phyloP scores from a whole-genome alignment of 2,888 invertebrate genomes.

The Mythimna pallens region DNA sequence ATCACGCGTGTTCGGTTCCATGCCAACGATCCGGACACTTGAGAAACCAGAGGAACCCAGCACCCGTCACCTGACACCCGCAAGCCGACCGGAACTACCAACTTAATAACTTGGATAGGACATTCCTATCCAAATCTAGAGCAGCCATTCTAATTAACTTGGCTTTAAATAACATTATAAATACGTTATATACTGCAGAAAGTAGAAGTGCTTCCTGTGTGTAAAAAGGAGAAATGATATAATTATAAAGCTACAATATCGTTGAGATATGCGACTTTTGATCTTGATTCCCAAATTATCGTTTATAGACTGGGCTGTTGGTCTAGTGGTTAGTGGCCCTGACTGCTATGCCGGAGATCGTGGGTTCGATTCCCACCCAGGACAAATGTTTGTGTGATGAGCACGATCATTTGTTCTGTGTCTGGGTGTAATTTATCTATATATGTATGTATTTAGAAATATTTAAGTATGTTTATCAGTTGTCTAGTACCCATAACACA shows the following conservation, averaged over 20 bases:
- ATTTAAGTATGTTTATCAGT: too few species aligned
- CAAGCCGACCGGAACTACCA: slow-evolving; percentile 67
- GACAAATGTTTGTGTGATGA: too few species aligned
- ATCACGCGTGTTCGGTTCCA: slow-evolving; percentile 78
- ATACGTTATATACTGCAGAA: neutral
- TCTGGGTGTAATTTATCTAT: too few species aligned
- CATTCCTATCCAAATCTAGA: slow-evolving; percentile 31
- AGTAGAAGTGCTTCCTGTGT: neutral
- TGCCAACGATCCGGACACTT: slow-evolving; percentile 74
- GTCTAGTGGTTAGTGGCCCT: too few species aligned
- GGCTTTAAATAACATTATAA: neutral
- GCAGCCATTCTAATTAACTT: slow-evolving; percentile 6
- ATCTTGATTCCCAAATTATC: neutral
- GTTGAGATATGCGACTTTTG: too few species aligned
- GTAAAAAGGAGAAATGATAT: too few species aligned
- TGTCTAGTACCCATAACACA: too few species aligned
- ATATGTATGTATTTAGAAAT: too few species aligned
- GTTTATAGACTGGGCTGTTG: too few species aligned
- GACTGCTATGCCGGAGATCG: too few species aligned
- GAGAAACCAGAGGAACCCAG: slow-evolving; percentile 75
- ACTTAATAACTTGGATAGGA: slow-evolving; percentile 26
- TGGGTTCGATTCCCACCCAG: too few species aligned
- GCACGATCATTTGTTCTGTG: too few species aligned
- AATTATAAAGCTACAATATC: neutral
- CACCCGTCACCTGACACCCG: slow-evolving; percentile 72